These are phyloP conservation scores for Glaucopsyche alexis DNA, from an alignment of 2,888 invertebrate species.

Conservation along the genomic window DNA sequence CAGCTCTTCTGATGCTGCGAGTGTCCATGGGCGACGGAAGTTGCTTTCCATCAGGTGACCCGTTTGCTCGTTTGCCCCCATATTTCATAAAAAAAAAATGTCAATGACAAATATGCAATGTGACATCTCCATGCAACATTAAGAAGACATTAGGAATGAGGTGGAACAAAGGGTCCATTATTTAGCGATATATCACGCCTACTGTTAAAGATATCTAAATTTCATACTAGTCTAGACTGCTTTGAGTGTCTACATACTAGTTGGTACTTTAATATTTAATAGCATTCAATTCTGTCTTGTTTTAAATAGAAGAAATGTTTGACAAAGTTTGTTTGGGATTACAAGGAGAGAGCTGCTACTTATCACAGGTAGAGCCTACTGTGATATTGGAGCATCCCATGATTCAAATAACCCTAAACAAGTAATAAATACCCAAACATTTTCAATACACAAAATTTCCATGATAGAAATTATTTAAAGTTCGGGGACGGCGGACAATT, in stretches of 20 bases:
- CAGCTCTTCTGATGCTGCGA: too few species aligned
- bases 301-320: not conserved
- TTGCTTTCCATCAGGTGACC: too few species aligned
- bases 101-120: conserved; percentile 65
- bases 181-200: conserved; percentile 65
- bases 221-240: conserved; percentile 25
- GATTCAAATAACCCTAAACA: not conserved
- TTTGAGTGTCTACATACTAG: not conserved
- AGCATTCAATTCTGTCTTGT: not conserved
- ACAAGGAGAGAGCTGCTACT: not conserved
- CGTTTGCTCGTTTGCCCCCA: too few species aligned
- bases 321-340: not conserved
- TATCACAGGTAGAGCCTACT: not conserved
- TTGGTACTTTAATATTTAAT: conserved; percentile 1
- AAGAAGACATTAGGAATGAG: conserved; percentile 72
- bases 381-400: not conserved
- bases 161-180: conserved; percentile 63
- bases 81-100: too few species aligned
- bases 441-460: not conserved
- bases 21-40: too few species aligned
- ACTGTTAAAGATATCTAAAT: conserved; percentile 29
- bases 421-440: not conserved
- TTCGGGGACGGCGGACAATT: conserved; percentile 69
- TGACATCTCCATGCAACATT: conserved; percentile 75
- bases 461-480: conserved; percentile 33